Evolutionary conservation across 1,140 invertebrate genomes (phyloP), one percentile per base, ranked within the genome.

Genomic region (Meloidogyne hapla): DNA sequence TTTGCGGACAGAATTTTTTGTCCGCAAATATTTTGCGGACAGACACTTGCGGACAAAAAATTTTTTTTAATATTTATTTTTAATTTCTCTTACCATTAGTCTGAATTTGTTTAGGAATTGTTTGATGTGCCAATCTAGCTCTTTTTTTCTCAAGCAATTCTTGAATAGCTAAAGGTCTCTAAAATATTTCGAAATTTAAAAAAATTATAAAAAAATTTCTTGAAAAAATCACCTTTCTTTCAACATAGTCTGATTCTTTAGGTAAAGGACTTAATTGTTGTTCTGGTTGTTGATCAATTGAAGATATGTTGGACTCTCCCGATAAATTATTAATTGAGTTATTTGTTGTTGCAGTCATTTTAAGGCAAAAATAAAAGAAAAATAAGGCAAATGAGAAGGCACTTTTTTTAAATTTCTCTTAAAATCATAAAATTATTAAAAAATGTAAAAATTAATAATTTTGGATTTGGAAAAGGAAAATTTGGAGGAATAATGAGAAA

Each of bases 131-230:
- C 45, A 83, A 75, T 21, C 81, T 75, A 1, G 82, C 82, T 26
- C 76, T 76, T 62, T 83, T 83, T 40, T 72, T 77, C 71, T 81
- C 72, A n/a, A 83, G 67, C 71, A 83, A 65, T 64, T 83, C 80
- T 71, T 84, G 83, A 63, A 83, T 83, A 18, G 82, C 81, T 4
- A 75, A 72, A n/a, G 81, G 81, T 23, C 81, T 64, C 45, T 77
- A 25, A n/a, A 70, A 56, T n/a, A 12, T 13, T 45, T 9, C 48
- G 23, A n/a, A 18, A 40, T 40, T 40, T 48, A 56, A n/a, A n/a
- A 45, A 70, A 61, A 25, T 23, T 23, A 33, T 6, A 33, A 33
- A 33, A 33, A 33, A 33, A 6, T 33, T 33, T 33, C 9, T 33
- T 33, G n/a, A 45, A 70, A 61, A 25, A 18, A n/a, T 21, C 18